Percentiles rank a stretch among this genome's conserved stretches.
Conservation (phyloP, 1,140 invertebrate genomes). For the Procambarus virginalis region DNA sequence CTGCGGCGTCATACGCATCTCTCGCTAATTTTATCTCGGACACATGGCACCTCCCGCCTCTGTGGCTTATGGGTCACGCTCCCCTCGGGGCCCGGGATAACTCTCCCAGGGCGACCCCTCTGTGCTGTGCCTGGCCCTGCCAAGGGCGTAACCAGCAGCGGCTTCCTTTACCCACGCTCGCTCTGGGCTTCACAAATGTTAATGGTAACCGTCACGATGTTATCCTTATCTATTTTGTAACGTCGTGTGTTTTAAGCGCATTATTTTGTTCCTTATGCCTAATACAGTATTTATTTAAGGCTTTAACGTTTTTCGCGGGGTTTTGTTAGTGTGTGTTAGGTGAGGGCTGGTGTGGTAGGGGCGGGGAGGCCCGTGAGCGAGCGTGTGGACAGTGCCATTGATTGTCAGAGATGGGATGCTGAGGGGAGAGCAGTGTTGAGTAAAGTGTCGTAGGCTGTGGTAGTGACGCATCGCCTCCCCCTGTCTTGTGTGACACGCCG, state of each 20-base stretch:
- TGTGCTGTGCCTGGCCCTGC: background rate
- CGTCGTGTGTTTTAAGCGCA: no score
- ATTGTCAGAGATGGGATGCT: conserved; percentile 47
- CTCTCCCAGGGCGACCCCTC: background rate
- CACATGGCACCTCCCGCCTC: conserved; percentile 14
- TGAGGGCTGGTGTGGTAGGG: background rate
- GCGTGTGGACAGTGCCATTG: conserved; percentile 31
- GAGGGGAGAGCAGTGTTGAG: conserved; percentile 8
- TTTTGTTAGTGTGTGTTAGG: background rate
- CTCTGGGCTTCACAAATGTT: background rate
- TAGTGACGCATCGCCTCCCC: background rate
- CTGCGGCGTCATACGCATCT: conserved; percentile 9
- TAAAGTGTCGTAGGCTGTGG: conserved; percentile 18
- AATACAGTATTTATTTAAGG: background rate
- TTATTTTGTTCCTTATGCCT: no score
- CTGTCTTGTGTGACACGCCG: conserved; percentile 15
- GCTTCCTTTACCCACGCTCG: background rate
- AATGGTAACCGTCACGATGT: no score
- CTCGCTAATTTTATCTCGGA: conserved; percentile 27
- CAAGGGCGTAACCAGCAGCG: background rate
- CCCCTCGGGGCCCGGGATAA: conserved; percentile 11
- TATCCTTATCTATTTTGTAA: no score
- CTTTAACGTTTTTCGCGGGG: background rate
- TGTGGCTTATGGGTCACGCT: background rate
- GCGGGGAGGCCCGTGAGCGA: background rate